Percentiles rank a stretch among this genome's conserved stretches.
These are phyloP conservation scores for Prochilodus magdalenae DNA, from an alignment of 2,113 vertebrate species.

Conservation along the genomic window DNA sequence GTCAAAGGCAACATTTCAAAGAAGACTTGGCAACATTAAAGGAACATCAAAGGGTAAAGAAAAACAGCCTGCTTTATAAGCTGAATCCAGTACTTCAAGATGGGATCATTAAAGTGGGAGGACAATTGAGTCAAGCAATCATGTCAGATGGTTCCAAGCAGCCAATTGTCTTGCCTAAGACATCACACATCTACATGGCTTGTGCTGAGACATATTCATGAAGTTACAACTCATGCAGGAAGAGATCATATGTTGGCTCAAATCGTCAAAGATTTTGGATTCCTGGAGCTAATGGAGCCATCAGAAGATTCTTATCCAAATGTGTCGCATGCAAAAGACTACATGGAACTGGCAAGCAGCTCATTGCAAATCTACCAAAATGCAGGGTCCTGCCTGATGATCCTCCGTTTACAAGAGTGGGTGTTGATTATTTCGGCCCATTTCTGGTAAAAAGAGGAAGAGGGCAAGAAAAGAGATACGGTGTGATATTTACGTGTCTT, in stretches of 20 bases:
- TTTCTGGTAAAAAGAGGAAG: too few relatives aligned
- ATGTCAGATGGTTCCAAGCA: too few relatives aligned
- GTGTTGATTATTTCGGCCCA: too few relatives aligned
- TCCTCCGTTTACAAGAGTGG: too few relatives aligned
- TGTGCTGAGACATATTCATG: constrained; percentile 12
- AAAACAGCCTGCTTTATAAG: too few relatives aligned
- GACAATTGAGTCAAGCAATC: constrained; percentile 12
- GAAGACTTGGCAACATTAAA: too few relatives aligned
- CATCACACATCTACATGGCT: constrained; percentile 13
- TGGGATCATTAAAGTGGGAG: constrained; percentile 45
- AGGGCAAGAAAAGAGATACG: too few relatives aligned
- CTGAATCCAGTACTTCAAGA: too few relatives aligned
- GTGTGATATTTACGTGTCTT: too few relatives aligned
- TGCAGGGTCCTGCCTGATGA: not conserved
- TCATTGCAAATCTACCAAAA: not conserved
- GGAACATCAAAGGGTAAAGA: too few relatives aligned
- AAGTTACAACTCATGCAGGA: too few relatives aligned
- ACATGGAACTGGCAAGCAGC: not conserved
- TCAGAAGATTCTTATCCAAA: not conserved
- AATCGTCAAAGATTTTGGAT: not conserved
- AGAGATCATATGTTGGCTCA: constrained; percentile 10
- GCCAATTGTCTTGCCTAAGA: constrained; percentile 38
- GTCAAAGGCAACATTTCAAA: too few relatives aligned
- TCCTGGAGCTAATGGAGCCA: not conserved
- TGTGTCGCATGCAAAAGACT: not conserved